Base-by-base conservation (phyloP, 64 coral and sea anemone species). In the Orbicella faveolata region DNA sequence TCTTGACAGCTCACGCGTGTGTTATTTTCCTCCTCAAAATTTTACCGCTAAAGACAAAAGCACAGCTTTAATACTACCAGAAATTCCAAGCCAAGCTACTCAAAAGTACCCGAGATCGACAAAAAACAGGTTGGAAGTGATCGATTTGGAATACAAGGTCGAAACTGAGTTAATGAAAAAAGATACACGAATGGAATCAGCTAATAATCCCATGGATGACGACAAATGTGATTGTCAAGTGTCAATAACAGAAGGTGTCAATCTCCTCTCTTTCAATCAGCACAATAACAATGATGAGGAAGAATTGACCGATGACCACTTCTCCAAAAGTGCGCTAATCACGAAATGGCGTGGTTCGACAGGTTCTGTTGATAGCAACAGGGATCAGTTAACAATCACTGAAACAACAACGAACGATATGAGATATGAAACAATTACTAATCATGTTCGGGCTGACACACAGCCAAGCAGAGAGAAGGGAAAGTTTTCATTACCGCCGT, bases 181-280 rank as follows among this genome's bases (percentile, higher is more conserved):
- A 18, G 65, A 23, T 23, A 23, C 25, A 66, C 36, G 68, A 20
- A 85, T 85, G 82, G 82, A 82, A 64, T 36, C 61, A 2, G 36
- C 0, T 30, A 82, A 34, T 21, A 82, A 34, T 21, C 33, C 57
- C 30, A 36, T 3, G 1, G 19, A 52, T 23, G 37, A 14, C 4
- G 82, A 85, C 44, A 23, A 52, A 26, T 85, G 35, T 52, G 65
- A 70, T 67, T 70, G 82, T 85, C 63, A 72, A 25, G 36, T 85
- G 11, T 70, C 82, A 6, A 33, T 85, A 33, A 73, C 65, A 52
- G 65, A 85, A 30, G 48, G 41, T 69, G 63, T 85, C 34, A 68
- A 68, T 36, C 61, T 13, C 0, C 19, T 83, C 18, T 48, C 34
- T 25, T 68, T 70, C 21, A n/a, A 85, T 59, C 55, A 59, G 10